Evolutionary conservation across 2,113 vertebrate genomes (phyloP).

Genomic region (Chamaetylas fuelleborni): DNA sequence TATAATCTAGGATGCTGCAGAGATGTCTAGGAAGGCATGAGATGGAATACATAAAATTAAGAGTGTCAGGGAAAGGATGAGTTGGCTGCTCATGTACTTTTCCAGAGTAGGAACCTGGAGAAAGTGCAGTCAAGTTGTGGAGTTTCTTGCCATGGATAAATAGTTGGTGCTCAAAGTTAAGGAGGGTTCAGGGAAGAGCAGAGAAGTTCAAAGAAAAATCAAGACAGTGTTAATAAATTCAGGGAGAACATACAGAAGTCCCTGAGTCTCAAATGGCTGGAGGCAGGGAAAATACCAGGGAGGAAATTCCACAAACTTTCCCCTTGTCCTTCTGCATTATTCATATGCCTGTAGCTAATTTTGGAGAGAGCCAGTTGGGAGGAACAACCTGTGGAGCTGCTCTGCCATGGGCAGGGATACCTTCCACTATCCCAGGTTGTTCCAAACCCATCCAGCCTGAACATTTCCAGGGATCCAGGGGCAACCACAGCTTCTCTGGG

Average conservation of each 20-base stretch:
- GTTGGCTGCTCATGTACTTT: background rate
- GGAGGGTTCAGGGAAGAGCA: background rate
- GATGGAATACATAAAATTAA: background rate
- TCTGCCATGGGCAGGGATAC: background rate
- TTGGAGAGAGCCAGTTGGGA: background rate
- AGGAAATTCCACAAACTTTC: background rate
- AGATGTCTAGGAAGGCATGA: background rate
- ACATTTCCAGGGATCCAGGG: background rate
- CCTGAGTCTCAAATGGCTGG: background rate
- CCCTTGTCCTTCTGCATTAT: background rate
- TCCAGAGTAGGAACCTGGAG: background rate
- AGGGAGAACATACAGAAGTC: background rate
- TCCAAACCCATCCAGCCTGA: accelerated
- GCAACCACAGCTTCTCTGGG: background rate
- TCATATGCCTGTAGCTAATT: background rate
- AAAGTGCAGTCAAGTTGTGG: background rate
- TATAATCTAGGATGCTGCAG: background rate
- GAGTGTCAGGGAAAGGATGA: background rate
- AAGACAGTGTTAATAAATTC: background rate
- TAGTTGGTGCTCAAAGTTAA: background rate
- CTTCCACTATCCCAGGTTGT: accelerated
- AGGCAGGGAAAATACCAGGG: background rate
- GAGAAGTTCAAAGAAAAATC: background rate
- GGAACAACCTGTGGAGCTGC: background rate
- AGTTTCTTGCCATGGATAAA: background rate